phyloP scores from a whole-genome alignment of 2,888 invertebrate genomes.

The Zaprionus lineosus region DNA sequence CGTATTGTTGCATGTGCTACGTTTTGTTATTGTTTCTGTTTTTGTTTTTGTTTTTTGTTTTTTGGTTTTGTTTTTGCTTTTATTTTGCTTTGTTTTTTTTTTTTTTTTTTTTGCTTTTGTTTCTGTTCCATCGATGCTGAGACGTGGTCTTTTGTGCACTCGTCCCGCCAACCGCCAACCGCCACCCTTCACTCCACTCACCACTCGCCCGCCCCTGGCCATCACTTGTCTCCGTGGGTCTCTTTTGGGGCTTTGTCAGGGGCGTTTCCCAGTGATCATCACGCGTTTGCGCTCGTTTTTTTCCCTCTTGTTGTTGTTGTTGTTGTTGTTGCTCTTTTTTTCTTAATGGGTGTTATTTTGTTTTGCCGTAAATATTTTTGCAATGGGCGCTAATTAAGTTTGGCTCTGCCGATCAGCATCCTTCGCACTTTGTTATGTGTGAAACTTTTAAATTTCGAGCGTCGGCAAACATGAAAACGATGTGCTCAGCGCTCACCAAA shows the following conservation, averaged over 20 bases:
- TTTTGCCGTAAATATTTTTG: conserved; percentile 78
- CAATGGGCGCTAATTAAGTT: conserved; percentile 80
- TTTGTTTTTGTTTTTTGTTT: conserved; percentile 6
- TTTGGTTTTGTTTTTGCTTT: conserved; percentile 19
- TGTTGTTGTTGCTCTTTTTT: conserved; percentile 15
- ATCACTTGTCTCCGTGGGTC: conserved; percentile 41
- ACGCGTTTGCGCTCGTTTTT: conserved; percentile 79
- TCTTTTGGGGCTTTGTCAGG: conserved; percentile 71
- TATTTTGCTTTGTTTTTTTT: conserved; percentile 11
- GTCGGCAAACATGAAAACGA: conserved; percentile 71
- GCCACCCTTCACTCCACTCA: no score
- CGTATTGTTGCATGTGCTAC: conserved; percentile 30
- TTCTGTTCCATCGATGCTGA: conserved; percentile 17
- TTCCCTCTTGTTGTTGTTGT: background rate
- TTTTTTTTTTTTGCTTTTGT: conserved; percentile 3
- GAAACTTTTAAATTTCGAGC: conserved; percentile 73
- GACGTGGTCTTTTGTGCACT: no score
- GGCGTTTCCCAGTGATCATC: conserved; percentile 81
- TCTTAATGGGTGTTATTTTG: conserved; percentile 80
- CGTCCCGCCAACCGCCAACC: no score
- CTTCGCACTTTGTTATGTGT: conserved; percentile 77
- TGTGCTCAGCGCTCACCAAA: conserved; percentile 51
- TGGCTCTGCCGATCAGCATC: conserved; percentile 72
- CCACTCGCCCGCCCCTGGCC: no score
- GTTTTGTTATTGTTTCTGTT: conserved; percentile 9